Evolutionary conservation across 2,888 invertebrate species (phyloP).

Genomic region (Seira ritae): DNA sequence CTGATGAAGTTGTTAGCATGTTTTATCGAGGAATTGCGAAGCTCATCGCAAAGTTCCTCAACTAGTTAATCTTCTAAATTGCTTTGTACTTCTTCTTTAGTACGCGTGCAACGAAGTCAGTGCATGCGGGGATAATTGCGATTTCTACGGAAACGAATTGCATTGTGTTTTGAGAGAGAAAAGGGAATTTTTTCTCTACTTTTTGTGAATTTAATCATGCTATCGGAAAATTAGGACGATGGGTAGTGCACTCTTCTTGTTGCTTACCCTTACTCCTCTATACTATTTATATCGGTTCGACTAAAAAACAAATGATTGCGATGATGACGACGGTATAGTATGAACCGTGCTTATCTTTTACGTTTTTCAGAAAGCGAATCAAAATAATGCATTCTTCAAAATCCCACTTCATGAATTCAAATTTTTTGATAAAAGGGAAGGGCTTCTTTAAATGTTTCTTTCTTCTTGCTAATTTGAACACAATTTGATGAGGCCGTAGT

Average conservation of each 20-base stretch:
- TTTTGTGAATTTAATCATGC: neutral
- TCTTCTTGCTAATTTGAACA: no score
- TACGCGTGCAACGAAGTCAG: neutral
- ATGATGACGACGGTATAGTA: slow-evolving; percentile 15
- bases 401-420: no score
- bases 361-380: slow-evolving; percentile 42
- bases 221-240: slow-evolving; percentile 2
- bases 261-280: neutral
- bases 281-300: neutral
- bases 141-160: neutral
- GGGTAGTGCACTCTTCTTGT: neutral
- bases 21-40: neutral
- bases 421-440: no score
- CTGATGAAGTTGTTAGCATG: neutral
- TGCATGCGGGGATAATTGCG: neutral
- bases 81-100: neutral
- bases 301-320: neutral
- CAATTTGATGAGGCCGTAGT: no score
- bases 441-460: no score
- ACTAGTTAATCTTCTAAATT: neutral
- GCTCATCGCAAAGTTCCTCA: no score
- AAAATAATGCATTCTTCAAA: no score
- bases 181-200: neutral
- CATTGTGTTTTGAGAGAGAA: neutral
- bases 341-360: neutral